Evolutionary conservation across 2,113 vertebrate species (phyloP).

Genomic region (Grammomys surdaster): DNA sequence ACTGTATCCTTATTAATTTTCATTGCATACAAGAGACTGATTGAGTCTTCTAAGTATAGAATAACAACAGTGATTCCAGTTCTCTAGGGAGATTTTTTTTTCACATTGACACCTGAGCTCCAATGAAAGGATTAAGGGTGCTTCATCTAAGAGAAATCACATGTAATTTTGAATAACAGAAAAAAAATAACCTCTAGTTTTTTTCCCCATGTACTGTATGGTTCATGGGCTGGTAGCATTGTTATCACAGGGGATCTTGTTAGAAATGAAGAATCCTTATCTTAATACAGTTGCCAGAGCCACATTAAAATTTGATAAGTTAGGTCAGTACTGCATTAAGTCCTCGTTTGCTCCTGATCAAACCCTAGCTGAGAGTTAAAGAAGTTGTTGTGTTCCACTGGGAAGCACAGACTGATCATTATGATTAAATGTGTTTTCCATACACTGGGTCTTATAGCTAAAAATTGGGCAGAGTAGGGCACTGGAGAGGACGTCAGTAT

Average conservation of each 20-base stretch:
- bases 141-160: not conserved
- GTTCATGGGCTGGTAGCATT: not conserved
- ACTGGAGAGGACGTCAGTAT: not conserved
- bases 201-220: not conserved
- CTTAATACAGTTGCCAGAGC: not conserved
- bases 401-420: not conserved
- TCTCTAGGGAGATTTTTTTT: not conserved
- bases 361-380: not conserved
- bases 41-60: not conserved
- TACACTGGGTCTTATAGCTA: not conserved
- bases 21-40: not conserved
- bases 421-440: not conserved
- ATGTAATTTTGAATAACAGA: not conserved
- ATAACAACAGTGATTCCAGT: not conserved
- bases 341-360: not conserved
- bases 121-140: not conserved
- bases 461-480: not conserved
- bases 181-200: not conserved
- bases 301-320: not conserved
- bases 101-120: not conserved
- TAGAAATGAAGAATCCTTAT: not conserved
- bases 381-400: not conserved
- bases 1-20: not conserved
- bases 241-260: not conserved
- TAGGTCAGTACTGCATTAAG: not conserved